These are phyloP conservation scores for Euphydryas editha DNA, from an alignment of 2,888 invertebrate genomes.

Conservation along the genomic window DNA sequence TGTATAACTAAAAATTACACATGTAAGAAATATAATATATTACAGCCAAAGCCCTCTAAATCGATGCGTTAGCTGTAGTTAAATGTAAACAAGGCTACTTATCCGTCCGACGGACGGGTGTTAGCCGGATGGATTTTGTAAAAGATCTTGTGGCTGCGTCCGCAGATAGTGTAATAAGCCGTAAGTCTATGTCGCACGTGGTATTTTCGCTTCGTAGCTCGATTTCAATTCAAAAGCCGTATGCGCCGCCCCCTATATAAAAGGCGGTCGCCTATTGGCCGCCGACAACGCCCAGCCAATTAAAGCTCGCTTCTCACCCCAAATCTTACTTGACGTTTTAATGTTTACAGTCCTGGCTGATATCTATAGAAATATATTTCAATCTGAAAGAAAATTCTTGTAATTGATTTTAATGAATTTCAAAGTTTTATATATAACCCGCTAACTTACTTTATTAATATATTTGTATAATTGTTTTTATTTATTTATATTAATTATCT, in stretches of 20 bases:
- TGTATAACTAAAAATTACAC: no score
- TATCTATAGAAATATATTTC: constrained; percentile 30
- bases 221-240: constrained; percentile 63
- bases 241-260: constrained; percentile 66
- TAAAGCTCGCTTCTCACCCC: constrained; percentile 68
- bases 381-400: background rate
- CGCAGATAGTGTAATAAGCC: constrained; percentile 48
- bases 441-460: background rate
- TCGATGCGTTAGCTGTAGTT: constrained; percentile 32
- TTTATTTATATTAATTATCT: no score
- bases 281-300: constrained; percentile 72
- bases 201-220: constrained; percentile 78
- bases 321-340: constrained; percentile 78
- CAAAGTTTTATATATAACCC: background rate
- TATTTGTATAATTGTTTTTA: no score
- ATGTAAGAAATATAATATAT: background rate
- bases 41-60: constrained; percentile 21
- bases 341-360: constrained; percentile 67
- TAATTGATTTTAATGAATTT: background rate
- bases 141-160: constrained; percentile 44
- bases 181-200: constrained; percentile 55
- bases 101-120: constrained; percentile 41
- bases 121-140: constrained; percentile 42
- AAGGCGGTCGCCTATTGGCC: constrained; percentile 66
- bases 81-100: constrained; percentile 44